phyloP scores from a whole-genome alignment of 2,888 invertebrate genomes.

The Cybosia mesomella region DNA sequence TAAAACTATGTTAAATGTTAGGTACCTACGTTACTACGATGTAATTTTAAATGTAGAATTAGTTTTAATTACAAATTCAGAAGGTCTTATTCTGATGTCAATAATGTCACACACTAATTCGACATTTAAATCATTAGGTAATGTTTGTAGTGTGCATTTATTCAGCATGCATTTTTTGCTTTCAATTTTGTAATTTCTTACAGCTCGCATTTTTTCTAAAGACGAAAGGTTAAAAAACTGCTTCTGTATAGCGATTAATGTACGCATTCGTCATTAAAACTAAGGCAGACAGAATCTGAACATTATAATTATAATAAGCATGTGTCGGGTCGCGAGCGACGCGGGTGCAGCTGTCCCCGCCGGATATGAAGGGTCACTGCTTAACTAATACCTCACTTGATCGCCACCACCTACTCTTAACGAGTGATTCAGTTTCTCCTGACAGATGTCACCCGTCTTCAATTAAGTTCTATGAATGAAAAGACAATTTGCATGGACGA shows the following conservation, averaged over 20 bases:
- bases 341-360: constrained; percentile 73
- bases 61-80: not conserved
- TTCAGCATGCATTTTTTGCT: not conserved
- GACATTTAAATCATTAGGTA: not conserved
- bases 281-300: constrained; percentile 59
- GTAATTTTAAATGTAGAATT: constrained; percentile 8
- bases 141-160: too few species aligned
- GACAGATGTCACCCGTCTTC: constrained; percentile 81
- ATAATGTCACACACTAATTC: not conserved
- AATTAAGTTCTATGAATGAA: constrained; percentile 82
- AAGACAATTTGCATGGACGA: constrained; percentile 80
- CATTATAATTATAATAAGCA: constrained; percentile 74
- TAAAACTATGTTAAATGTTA: constrained; percentile 16
- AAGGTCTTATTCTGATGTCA: not conserved
- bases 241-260: constrained; percentile 9
- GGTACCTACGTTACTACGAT: constrained; percentile 3
- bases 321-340: constrained; percentile 61
- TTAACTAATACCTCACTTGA: constrained; percentile 78
- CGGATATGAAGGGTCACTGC: constrained; percentile 84
- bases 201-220: not conserved
- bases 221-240: not conserved
- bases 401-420: constrained; percentile 72
- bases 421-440: constrained; percentile 83
- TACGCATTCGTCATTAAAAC: constrained; percentile 43
- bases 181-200: not conserved